These are phyloP conservation scores for Drosophila mauritiana DNA, from an alignment of 1,140 invertebrate genomes.

Conservation along the genomic window DNA sequence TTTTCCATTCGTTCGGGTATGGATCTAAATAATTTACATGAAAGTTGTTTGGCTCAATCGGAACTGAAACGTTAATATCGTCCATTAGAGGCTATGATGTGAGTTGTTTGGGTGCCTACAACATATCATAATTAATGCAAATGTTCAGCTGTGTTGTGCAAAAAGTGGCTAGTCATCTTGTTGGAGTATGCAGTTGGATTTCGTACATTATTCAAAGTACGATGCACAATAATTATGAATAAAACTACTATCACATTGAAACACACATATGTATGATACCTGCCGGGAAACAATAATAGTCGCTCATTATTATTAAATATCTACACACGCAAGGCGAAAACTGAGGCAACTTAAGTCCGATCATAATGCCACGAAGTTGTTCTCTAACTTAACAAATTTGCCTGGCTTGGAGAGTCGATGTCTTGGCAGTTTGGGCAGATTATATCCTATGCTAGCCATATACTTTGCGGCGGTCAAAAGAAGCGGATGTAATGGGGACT, in stretches of 20 bases:
- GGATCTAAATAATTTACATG: constrained; percentile 59
- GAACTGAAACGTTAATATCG: constrained; percentile 31
- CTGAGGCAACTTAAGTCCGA: constrained; percentile 16
- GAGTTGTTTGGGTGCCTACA: constrained; percentile 9
- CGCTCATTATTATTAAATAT: constrained; percentile 50
- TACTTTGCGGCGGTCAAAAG: constrained; percentile 8
- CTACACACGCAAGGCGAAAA: constrained; percentile 64
- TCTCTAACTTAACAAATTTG: constrained; percentile 37
- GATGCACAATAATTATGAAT: constrained; percentile 64
- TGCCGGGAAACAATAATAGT: constrained; percentile 34
- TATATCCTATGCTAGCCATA: constrained; percentile 30
- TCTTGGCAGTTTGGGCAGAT: constrained; percentile 41
- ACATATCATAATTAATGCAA: constrained; percentile 34
- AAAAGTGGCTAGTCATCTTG: constrained; percentile 30
- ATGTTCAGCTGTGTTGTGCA: constrained; percentile 24
- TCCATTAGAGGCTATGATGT: constrained; percentile 18
- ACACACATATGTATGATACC: constrained; percentile 55
- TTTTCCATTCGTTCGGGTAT: constrained; percentile 12
- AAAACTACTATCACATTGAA: constrained; percentile 83
- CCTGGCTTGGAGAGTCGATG: constrained; percentile 10
- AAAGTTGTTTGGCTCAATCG: constrained; percentile 40
- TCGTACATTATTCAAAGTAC: constrained; percentile 45
- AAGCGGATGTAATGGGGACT: constrained; percentile 13
- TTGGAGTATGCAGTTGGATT: constrained; percentile 3
- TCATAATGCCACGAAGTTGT: constrained; percentile 47